Percentiles rank a stretch among this genome's conserved stretches.
Conservation (phyloP, 2,797 vertebrate species). For the Gallinago nigripennis region DNA sequence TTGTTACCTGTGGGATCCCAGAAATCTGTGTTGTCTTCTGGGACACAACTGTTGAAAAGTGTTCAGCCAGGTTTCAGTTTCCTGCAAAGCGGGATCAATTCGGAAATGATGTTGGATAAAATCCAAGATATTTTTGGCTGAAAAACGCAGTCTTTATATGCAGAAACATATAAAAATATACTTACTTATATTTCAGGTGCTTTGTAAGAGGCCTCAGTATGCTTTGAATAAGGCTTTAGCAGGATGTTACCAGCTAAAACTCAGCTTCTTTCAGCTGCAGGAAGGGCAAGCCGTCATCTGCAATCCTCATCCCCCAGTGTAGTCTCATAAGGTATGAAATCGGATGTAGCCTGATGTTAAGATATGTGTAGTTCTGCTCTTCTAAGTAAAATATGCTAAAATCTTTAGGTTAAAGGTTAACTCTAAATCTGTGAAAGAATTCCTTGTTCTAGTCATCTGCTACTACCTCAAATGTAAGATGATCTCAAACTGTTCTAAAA, state of each 20-base stretch:
- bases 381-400: background rate
- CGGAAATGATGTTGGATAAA: background rate
- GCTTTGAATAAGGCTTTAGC: background rate
- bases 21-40: background rate
- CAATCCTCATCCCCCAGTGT: background rate
- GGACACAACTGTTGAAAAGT: background rate
- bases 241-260: background rate
- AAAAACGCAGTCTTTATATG: background rate
- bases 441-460: background rate
- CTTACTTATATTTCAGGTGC: background rate
- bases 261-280: background rate
- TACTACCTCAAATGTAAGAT: background rate
- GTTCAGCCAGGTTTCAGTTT: background rate
- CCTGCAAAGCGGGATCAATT: background rate
- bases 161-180: background rate
- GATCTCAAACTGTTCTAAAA: background rate
- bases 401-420: background rate
- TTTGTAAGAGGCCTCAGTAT: background rate
- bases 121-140: background rate
- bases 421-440: background rate
- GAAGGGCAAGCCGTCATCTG: background rate
- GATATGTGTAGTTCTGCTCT: background rate
- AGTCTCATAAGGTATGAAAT: background rate
- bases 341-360: background rate
- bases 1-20: background rate